Base-by-base conservation (phyloP, 2,113 vertebrate species). In the Xiphorhynchus elegans region DNA sequence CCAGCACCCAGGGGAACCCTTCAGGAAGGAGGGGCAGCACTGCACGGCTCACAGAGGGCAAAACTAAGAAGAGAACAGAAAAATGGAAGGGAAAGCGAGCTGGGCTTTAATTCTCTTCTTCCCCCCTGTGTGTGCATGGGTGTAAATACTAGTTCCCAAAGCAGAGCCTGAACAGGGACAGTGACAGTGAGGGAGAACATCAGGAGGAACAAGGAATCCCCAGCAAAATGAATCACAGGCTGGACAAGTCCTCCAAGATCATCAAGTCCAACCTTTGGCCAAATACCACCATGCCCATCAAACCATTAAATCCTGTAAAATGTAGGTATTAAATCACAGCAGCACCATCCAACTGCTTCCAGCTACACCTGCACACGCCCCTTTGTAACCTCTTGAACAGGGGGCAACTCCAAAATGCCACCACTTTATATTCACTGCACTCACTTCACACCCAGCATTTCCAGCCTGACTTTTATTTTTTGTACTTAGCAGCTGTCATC, bases 241-340 rank as follows among this genome's bases (percentile, higher is more conserved):
- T 55, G 40, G 47, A 69, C 53, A 62, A 84, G 35, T 35, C 63
- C 49, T 63, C 40, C 55, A 76, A 69, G 29, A 62, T 7, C 68
- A 73, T 58, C 37, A 46, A 52, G 39, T 53, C 55, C 47, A 40
- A 33, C 17, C 24, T 55, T 28, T 17, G 17, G n/a, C 35, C 1
- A 0, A 90, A 76, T 7, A 69, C 11, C 26, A 56, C 21, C 12
- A 23, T 16, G 40, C 31, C 9, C 20, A 62, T 25, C 35, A 55
- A 76, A 62, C 9, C 53, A 52, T 18, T 47, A 26, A 33, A 69
- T 10, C n/a, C 21, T 13, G 6, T 42, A 16, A 66, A 85, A 72
- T 1, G 0, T 1, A 13, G 0, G 33, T 29, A 53, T 67, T 28
- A 14, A 49, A 29, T 46, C 60, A 29, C 16, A 25, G 79, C 81